phyloP scores from a whole-genome alignment of 2,797 vertebrate species.

The Anisognathus igniventris region DNA sequence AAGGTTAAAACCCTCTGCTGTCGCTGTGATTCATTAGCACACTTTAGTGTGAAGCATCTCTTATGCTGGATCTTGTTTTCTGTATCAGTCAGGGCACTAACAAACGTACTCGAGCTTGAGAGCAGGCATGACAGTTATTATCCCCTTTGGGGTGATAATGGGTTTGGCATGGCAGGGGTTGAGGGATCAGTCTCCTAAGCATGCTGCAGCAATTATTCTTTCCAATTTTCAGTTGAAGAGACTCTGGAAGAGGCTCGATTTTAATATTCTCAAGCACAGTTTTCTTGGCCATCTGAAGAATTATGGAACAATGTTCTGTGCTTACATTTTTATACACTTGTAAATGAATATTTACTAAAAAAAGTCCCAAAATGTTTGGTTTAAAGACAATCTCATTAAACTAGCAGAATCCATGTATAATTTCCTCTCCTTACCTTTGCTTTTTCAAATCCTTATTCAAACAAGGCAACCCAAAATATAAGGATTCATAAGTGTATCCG shows the following conservation, averaged over 20 bases:
- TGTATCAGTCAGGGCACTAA: constrained; percentile 42
- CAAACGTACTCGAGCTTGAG: constrained; percentile 23
- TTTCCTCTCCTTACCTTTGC: neutral
- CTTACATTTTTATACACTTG: neutral
- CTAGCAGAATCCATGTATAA: neutral
- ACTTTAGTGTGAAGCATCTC: constrained; percentile 47
- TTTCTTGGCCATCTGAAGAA: neutral
- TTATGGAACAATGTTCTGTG: neutral
- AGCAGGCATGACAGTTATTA: constrained; percentile 62
- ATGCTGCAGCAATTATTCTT: constrained; percentile 48
- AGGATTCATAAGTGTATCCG: neutral
- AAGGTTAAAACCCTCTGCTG: constrained; percentile 33
- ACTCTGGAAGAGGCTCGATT: neutral
- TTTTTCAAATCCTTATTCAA: neutral
- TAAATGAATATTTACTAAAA: neutral
- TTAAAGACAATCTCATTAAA: neutral
- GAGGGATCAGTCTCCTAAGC: constrained; percentile 52
- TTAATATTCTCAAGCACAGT: neutral
- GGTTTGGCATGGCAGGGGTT: constrained; percentile 54
- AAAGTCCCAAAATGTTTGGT: neutral
- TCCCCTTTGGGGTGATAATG: constrained; percentile 63
- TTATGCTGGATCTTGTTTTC: constrained; percentile 32
- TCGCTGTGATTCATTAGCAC: constrained; percentile 46
- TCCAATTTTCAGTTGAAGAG: constrained; percentile 3
- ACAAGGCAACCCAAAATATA: neutral